Evolutionary conservation across 1,140 invertebrate species (phyloP).

Genomic region (Lasioglossum baleicum): DNA sequence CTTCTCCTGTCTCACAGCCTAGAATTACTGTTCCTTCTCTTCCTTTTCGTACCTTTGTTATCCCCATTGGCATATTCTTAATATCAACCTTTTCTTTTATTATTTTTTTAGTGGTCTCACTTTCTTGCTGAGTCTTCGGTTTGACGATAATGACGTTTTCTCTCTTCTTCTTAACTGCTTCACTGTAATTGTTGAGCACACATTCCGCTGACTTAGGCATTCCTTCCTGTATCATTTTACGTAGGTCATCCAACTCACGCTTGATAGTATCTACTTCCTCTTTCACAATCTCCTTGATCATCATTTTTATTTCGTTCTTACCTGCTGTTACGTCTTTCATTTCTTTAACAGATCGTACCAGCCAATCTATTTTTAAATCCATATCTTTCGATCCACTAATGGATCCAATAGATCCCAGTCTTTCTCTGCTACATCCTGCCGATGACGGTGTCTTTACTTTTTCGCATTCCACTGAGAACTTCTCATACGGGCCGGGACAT

Average conservation of each 20-base stretch:
- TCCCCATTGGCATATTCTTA: constrained; percentile 34
- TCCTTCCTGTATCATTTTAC: constrained; percentile 26
- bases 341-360: constrained; percentile 27
- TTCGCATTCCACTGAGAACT: neutral
- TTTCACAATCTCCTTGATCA: constrained; percentile 24
- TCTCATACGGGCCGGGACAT: constrained; percentile 4
- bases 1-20: constrained; percentile 25
- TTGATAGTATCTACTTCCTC: constrained; percentile 24
- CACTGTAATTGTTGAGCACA: constrained; percentile 18
- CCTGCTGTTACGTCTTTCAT: constrained; percentile 32
- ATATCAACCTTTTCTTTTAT: constrained; percentile 49
- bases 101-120: constrained; percentile 3
- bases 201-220: neutral
- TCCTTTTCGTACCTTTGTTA: constrained; percentile 44
- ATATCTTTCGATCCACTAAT: neutral
- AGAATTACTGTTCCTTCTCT: constrained; percentile 36
- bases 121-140: constrained; percentile 22
- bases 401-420: constrained; percentile 18
- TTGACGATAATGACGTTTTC: constrained; percentile 45
- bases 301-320: constrained; percentile 26
- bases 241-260: constrained; percentile 24
- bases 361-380: constrained; percentile 36
- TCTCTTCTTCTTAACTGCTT: constrained; percentile 30
- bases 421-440: constrained; percentile 7
- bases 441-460: neutral